Evolutionary conservation across 2,797 vertebrate species (phyloP).

Genomic region (Protosalanx chinensis): DNA sequence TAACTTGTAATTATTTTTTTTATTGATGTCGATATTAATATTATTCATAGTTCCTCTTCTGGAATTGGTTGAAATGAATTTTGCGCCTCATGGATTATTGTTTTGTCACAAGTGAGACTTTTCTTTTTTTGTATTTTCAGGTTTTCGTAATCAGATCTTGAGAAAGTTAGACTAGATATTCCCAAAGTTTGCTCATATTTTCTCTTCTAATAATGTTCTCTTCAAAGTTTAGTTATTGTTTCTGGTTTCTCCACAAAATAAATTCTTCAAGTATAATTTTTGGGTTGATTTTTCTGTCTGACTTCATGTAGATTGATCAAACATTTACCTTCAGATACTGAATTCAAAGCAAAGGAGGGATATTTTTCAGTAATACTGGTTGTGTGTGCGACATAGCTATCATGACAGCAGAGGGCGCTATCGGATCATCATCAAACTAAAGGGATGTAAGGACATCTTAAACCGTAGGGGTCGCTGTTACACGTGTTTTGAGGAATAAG

Average conservation of each 20-base stretch:
- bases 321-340: not conserved
- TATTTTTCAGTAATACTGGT: not conserved
- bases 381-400: too few relatives aligned
- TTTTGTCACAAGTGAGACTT: constrained; percentile 70
- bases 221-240: constrained; percentile 68
- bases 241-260: constrained; percentile 71
- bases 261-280: constrained; percentile 46
- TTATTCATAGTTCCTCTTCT: constrained; percentile 52
- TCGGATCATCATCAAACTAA: too few relatives aligned
- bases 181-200: constrained; percentile 37
- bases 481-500: too few relatives aligned
- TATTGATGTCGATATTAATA: constrained; percentile 69
- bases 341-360: too few relatives aligned
- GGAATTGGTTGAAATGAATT: constrained; percentile 52
- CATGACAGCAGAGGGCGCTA: too few relatives aligned
- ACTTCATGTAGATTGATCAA: too few relatives aligned
- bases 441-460: too few relatives aligned
- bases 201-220: constrained; percentile 52
- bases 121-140: constrained; percentile 48
- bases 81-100: constrained; percentile 54
- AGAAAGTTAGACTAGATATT: constrained; percentile 42
- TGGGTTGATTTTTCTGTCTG: not conserved
- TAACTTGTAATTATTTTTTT: constrained; percentile 75
- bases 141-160: constrained; percentile 62
- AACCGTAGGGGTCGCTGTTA: too few relatives aligned